Conservation (phyloP, 2,888 invertebrate genomes). For the Mesorhabditis spiculigera region DNA sequence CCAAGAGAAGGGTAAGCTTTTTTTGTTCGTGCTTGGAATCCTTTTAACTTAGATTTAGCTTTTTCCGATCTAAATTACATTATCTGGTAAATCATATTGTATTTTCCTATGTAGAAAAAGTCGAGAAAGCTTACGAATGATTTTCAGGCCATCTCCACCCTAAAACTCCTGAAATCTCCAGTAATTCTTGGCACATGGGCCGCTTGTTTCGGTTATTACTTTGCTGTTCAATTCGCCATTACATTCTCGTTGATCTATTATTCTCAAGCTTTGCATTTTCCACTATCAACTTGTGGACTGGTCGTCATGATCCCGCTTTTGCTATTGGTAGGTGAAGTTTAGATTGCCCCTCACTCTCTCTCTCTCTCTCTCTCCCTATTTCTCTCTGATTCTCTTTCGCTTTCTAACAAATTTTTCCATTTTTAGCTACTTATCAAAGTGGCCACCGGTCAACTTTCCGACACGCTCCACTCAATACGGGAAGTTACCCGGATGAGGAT, state of each 20-base stretch:
- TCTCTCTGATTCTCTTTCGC: background rate
- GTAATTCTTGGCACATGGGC: background rate
- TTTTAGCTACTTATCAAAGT: background rate
- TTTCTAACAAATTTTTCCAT: background rate
- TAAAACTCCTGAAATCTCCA: background rate
- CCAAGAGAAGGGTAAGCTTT: background rate
- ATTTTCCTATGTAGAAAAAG: no score
- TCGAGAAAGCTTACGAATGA: background rate
- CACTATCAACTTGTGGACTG: background rate
- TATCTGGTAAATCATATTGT: no score
- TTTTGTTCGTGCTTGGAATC: background rate
- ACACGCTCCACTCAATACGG: background rate
- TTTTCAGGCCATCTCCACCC: background rate
- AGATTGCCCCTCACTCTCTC: no score
- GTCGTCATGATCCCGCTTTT: background rate
- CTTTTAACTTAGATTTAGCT: background rate
- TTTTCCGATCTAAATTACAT: background rate
- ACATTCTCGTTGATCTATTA: background rate
- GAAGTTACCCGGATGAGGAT: background rate
- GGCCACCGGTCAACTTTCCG: background rate
- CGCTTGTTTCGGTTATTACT: background rate
- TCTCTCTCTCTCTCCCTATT: no score
- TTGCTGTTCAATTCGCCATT: background rate
- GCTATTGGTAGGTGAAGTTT: background rate
- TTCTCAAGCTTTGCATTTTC: background rate